These are phyloP conservation scores for Venturia canescens DNA, from an alignment of 1,140 invertebrate species.

Conservation along the genomic window DNA sequence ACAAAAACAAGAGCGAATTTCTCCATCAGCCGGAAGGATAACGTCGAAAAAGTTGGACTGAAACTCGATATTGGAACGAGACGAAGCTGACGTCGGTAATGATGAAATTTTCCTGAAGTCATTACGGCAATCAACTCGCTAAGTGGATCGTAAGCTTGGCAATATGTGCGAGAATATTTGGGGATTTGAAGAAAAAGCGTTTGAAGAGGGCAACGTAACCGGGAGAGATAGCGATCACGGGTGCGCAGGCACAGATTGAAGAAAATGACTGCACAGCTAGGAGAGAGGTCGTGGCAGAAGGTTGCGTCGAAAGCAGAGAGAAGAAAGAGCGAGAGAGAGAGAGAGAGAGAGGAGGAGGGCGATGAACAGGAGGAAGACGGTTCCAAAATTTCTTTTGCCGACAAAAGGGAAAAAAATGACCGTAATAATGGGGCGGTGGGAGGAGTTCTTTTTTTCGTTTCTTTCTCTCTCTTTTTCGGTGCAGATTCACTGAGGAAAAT, in stretches of 20 bases:
- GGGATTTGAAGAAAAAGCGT: constrained; percentile 5
- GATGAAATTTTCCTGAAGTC: constrained; percentile 4
- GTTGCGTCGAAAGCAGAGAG: no score
- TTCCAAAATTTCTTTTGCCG: constrained; percentile 48
- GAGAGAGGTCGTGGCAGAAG: no score
- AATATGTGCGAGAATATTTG: constrained; percentile 14
- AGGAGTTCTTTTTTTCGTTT: constrained; percentile 38
- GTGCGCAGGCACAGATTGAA: constrained; percentile 16
- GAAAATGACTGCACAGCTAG: constrained; percentile 41
- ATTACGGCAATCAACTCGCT: constrained; percentile 13
- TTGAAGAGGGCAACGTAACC: constrained; percentile 16
- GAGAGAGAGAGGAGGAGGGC: no score
- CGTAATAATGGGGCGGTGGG: constrained; percentile 54
- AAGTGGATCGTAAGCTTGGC: not conserved
- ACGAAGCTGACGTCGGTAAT: not conserved
- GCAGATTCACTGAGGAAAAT: constrained; percentile 46
- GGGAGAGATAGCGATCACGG: constrained; percentile 29
- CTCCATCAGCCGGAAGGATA: no score
- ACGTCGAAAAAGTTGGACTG: no score
- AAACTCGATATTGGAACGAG: not conserved
- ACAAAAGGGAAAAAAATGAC: constrained; percentile 55
- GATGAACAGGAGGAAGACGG: constrained; percentile 22
- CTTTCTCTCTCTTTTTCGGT: constrained; percentile 39
- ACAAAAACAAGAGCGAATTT: no score
- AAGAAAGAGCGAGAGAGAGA: no score